Conservation (phyloP, 2,113 vertebrate species). For the Elgaria multicarinata region DNA sequence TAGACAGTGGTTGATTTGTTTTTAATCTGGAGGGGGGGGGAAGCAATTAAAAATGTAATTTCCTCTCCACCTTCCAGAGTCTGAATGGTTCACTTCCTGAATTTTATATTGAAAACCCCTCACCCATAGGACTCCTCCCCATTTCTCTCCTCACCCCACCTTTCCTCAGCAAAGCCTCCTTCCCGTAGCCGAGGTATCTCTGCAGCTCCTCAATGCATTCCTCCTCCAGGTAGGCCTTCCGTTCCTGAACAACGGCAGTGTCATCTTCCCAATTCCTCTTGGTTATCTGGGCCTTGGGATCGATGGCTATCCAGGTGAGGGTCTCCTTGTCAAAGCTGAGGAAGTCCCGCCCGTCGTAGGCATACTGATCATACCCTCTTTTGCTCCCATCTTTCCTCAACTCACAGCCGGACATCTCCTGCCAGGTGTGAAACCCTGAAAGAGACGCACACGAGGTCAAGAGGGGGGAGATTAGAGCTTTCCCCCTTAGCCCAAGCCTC, state of each 20-base stretch:
- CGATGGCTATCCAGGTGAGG: not conserved
- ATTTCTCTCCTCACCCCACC: slow-evolving; percentile 3
- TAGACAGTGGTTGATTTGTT: too few relatives aligned
- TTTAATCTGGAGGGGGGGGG: too few relatives aligned
- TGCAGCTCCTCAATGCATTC: slow-evolving; percentile 23
- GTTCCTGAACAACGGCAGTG: fast-evolving
- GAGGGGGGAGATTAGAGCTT: too few relatives aligned
- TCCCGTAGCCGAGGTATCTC: slow-evolving; percentile 19
- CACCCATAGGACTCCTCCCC: too few relatives aligned
- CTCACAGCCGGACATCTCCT: slow-evolving; percentile 37
- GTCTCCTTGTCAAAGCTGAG: slow-evolving; percentile 14
- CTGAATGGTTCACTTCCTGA: too few relatives aligned
- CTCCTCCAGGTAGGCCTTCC: slow-evolving; percentile 19
- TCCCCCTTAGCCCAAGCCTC: too few relatives aligned
- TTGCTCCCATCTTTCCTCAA: slow-evolving; percentile 17
- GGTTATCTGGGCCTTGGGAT: not conserved
- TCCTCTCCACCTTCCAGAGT: too few relatives aligned
- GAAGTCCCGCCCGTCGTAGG: slow-evolving; percentile 39
- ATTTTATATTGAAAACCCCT: too few relatives aligned
- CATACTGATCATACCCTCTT: fast-evolving
- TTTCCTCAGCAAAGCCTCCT: slow-evolving; percentile 14
- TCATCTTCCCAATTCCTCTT: slow-evolving; percentile 7
- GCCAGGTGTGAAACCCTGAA: slow-evolving; percentile 23
- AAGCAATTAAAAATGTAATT: too few relatives aligned
- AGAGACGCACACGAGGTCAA: not conserved